A percentile compares a stretch with the other conserved stretches of the same genome.
Conservation (phyloP, 2,888 invertebrate species). For the Vannuccia rotundouncinata region DNA sequence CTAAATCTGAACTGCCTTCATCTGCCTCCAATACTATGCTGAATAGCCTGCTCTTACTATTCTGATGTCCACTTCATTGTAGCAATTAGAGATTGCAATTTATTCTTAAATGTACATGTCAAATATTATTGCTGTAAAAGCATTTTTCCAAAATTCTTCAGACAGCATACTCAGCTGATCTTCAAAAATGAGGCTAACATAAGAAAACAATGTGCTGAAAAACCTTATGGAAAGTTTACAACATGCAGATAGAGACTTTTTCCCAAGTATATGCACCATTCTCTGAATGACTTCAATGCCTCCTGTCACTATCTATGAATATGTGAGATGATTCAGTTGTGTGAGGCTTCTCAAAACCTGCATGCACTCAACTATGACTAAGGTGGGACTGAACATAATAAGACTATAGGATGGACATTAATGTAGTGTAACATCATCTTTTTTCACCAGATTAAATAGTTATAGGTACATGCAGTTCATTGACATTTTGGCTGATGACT, state of each 20-base stretch:
- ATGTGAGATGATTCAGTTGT: too few species aligned
- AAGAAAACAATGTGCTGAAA: background rate
- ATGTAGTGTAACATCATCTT: too few species aligned
- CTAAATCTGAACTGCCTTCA: too few species aligned
- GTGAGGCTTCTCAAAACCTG: background rate
- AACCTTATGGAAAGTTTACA: background rate
- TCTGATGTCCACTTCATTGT: too few species aligned
- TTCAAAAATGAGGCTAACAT: background rate
- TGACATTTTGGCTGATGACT: too few species aligned
- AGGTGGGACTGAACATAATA: too few species aligned
- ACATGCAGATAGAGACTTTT: background rate
- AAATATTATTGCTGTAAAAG: background rate
- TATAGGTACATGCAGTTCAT: too few species aligned
- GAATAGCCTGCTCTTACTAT: too few species aligned
- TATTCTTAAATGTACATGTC: background rate
- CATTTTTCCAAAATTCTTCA: background rate
- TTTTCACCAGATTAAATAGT: too few species aligned
- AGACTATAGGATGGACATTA: too few species aligned
- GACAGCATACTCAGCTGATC: background rate
- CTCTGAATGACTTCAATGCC: background rate
- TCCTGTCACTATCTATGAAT: background rate
- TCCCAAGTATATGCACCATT: background rate
- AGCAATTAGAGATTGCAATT: too few species aligned
- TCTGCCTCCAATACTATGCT: too few species aligned
- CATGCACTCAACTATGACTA: background rate